Percentiles rank a stretch among this genome's conserved stretches.
phyloP scores from a whole-genome alignment of 1,140 invertebrate genomes.

The Trinorchestia longiramus region DNA sequence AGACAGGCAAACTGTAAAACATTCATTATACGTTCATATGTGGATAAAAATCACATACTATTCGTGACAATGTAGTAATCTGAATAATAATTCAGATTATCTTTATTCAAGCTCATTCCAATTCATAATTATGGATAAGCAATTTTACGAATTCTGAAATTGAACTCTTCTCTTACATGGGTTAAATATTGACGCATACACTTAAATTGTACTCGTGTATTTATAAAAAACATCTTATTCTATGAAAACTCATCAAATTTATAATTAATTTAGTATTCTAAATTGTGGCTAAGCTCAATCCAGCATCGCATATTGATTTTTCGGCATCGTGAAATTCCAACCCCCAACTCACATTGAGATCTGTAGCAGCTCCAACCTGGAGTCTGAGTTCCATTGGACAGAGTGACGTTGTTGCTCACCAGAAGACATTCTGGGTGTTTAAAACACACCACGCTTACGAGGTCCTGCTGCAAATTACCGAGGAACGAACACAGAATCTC shows the following conservation, averaged over 20 bases:
- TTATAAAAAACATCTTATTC: background rate
- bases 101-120: background rate
- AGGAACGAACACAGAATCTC: background rate
- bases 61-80: background rate
- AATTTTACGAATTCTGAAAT: too few species aligned
- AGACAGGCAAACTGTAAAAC: background rate
- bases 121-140: background rate
- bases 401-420: background rate
- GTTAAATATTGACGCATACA: too few species aligned
- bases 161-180: too few species aligned
- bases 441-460: background rate
- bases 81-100: background rate
- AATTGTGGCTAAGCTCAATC: too few species aligned
- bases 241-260: background rate
- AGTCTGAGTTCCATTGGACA: background rate
- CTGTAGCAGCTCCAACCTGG: background rate
- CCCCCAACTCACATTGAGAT: background rate
- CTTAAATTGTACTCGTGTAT: background rate
- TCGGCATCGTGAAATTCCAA: too few species aligned
- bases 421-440: conserved; percentile 8
- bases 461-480: background rate
- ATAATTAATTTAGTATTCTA: background rate
- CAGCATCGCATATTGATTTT: background rate
- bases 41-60: background rate
- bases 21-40: background rate